phyloP scores from a whole-genome alignment of 2,888 invertebrate species.

The Hypselothyrea guttata region DNA sequence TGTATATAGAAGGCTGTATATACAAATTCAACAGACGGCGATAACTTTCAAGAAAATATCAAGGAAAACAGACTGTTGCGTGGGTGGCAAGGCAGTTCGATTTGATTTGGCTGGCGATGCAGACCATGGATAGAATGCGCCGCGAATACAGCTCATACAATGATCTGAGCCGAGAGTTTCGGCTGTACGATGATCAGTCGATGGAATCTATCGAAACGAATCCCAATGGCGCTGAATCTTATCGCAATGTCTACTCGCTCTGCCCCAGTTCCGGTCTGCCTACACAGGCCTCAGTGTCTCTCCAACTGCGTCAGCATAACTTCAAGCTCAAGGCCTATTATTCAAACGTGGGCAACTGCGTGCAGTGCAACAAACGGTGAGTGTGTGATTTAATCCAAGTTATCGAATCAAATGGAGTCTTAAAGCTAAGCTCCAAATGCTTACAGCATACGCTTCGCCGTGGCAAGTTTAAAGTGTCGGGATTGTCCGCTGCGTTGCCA shows the following conservation, averaged over 20 bases:
- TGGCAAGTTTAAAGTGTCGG: slow-evolving; percentile 55
- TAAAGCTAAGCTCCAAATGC: background rate
- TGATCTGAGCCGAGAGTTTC: slow-evolving; percentile 51
- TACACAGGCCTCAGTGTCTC: slow-evolving; percentile 30
- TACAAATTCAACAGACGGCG: slow-evolving; percentile 21
- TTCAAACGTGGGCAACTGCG: slow-evolving; percentile 62
- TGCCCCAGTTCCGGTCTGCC: slow-evolving; percentile 20
- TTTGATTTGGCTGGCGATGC: slow-evolving; percentile 41
- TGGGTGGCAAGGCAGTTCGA: slow-evolving; percentile 10
- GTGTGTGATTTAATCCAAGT: slow-evolving; percentile 16
- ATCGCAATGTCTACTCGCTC: slow-evolving; percentile 27
- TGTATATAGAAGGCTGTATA: background rate
- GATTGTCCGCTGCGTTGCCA: slow-evolving; percentile 67
- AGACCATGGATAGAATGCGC: slow-evolving; percentile 43
- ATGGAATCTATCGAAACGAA: slow-evolving; percentile 66
- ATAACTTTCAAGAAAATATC: slow-evolving; percentile 8
- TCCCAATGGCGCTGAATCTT: slow-evolving; percentile 49
- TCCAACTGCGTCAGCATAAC: slow-evolving; percentile 56
- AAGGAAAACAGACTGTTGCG: slow-evolving; percentile 29
- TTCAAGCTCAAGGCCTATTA: slow-evolving; percentile 61
- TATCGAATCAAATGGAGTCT: background rate
- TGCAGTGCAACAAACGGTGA: slow-evolving; percentile 66
- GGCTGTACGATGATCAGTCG: slow-evolving; percentile 55
- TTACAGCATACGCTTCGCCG: slow-evolving; percentile 57
- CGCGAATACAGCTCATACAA: slow-evolving; percentile 61